Evolutionary conservation across 2,113 vertebrate species (phyloP).

Genomic region (Dascyllus trimaculatus): DNA sequence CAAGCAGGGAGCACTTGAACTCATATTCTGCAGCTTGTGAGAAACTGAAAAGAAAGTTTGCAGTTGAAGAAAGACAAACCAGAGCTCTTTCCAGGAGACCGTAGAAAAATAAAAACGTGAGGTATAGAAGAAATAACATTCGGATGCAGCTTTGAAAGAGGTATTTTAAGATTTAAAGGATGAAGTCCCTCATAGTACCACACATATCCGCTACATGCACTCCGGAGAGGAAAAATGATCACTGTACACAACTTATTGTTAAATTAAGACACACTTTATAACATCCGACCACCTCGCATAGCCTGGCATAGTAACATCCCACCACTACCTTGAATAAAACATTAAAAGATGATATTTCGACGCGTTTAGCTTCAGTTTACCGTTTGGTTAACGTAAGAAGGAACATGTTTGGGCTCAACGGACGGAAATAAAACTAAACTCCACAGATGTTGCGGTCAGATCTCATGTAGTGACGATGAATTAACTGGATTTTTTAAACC

Average conservation of each 20-base stretch:
- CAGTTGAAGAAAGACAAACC: neutral
- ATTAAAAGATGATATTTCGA: constrained; percentile 39
- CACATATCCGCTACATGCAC: neutral
- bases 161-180: constrained; percentile 19
- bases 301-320: constrained; percentile 22
- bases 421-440: neutral
- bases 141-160: constrained; percentile 6
- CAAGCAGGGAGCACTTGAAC: neutral
- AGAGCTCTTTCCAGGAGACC: neutral
- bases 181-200: neutral
- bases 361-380: constrained; percentile 6
- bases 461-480: neutral
- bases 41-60: neutral
- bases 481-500: neutral
- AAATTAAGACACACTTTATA: constrained; percentile 56
- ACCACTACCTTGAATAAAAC: constrained; percentile 46
- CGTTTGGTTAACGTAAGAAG: neutral
- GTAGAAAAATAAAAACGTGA: neutral
- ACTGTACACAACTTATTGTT: constrained; percentile 43
- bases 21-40: neutral
- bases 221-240: constrained; percentile 7
- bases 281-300: constrained; percentile 30
- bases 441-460: neutral
- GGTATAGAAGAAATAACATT: neutral
- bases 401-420: neutral